A percentile compares a stretch with the other conserved stretches of the same genome.
Conservation (phyloP, 2,113 vertebrate genomes). For the Catharus bicknelli region DNA sequence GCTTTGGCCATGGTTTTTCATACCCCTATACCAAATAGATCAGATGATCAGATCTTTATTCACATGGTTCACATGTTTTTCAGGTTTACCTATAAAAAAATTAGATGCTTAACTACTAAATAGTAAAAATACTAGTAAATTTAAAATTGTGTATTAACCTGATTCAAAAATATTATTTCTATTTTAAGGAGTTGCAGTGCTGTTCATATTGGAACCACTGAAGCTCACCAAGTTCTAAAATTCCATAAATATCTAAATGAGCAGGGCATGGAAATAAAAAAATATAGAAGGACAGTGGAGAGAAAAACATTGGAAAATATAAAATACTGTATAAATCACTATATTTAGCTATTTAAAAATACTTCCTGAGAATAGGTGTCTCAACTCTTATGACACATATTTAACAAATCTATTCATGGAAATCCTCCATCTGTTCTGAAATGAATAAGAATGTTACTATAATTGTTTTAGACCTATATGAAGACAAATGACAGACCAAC, state of each 20-base stretch:
- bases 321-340: not conserved
- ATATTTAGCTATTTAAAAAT: slow-evolving; percentile 2
- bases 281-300: not conserved
- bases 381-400: not conserved
- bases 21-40: not conserved
- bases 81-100: not conserved
- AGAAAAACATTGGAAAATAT: not conserved
- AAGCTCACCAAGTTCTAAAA: not conserved
- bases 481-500: slow-evolving; percentile 25
- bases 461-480: slow-evolving; percentile 7
- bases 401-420: slow-evolving; percentile 25
- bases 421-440: slow-evolving; percentile 10
- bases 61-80: not conserved
- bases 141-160: not conserved
- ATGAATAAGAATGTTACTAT: not conserved
- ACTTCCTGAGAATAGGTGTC: not conserved
- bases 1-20: not conserved
- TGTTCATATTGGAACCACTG: not conserved
- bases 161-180: not conserved
- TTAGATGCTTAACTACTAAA: not conserved
- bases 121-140: not conserved
- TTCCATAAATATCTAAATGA: not conserved
- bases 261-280: not conserved
- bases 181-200: not conserved
- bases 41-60: not conserved